Evolutionary conservation across 2,888 invertebrate genomes (phyloP), one percentile per base, ranked within the genome.

Genomic region (Drosophila stalkeri): DNA sequence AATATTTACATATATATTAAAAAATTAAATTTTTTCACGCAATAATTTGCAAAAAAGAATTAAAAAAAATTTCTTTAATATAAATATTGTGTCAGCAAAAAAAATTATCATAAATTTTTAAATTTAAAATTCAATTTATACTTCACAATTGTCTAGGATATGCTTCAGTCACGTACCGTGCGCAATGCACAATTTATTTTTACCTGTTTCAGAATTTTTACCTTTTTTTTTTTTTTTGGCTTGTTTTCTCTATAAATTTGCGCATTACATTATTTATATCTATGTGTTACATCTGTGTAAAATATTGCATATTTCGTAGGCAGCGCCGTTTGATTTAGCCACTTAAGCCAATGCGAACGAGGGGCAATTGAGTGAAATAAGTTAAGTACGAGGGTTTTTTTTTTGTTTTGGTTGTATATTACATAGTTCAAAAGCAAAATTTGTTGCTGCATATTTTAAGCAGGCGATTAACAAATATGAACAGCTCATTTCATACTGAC

Each of bases 281-380:
- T 57, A 52, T 62, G 52, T 49, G 63, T 52, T 65, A 65, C 62
- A 79, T 64, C 80, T 76, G 77, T 61, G 61, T 47, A n/a, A 78
- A 54, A 66, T 67, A 69, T 65, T 31, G 79, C 63, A 61, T 62
- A 64, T 59, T 72, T 64, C 57, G 52, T 47, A 23, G 68, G 49
- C 59, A 67, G 84, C 78, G 75, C 55, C 66, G 54, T 65, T 65
- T 75, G 71, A 77, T 76, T 75, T 80, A 74, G 73, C 49, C 64
- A 43, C 77, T 61, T 69, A 77, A 72, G 72, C 70, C 69, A 47
- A 72, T 14, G 4, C 9, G 33, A 27, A 3, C 12, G 5, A 14
- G 6, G 7, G 71, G 67, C 68, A 88, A 86, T 80, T 80, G 84
- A 70, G 76, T 76, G 76, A 55, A 86, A 75, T 55, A 67, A 71